phyloP scores from a whole-genome alignment of 2,888 invertebrate genomes.

The Heliothis peltigera region DNA sequence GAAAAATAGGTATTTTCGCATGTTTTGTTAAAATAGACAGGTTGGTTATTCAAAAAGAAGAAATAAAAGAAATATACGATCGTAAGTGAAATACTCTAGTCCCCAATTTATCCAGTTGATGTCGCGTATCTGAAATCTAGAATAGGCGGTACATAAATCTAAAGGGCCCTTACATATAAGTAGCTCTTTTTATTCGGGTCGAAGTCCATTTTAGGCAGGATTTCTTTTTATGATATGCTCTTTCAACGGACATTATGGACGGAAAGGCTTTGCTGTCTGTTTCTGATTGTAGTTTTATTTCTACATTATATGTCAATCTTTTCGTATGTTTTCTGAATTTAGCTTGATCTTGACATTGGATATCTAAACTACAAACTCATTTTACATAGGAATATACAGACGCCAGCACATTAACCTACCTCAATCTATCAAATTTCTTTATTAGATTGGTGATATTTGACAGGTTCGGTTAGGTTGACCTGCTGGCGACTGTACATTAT shows the following conservation, averaged over 20 bases:
- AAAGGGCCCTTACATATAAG: conserved; percentile 49
- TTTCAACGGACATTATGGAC: conserved; percentile 40
- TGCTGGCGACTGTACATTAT: too few relatives aligned
- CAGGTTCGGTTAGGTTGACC: too few relatives aligned
- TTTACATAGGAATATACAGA: too few relatives aligned
- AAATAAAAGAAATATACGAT: conserved; percentile 7
- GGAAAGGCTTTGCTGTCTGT: conserved; percentile 26
- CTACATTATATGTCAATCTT: conserved; percentile 21
- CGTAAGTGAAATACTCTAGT: conserved; percentile 31
- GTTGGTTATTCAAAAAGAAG: conserved; percentile 9
- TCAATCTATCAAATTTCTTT: too few relatives aligned
- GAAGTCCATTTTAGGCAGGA: conserved; percentile 35
- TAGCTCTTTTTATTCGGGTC: conserved; percentile 53
- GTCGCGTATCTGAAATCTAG: conserved; percentile 50
- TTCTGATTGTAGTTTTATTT: conserved; percentile 29
- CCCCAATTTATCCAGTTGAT: conserved; percentile 40
- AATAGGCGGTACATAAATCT: conserved; percentile 54
- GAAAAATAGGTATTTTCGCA: too few relatives aligned
- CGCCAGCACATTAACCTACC: too few relatives aligned
- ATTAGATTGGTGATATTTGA: too few relatives aligned
- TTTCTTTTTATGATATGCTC: conserved; percentile 50
- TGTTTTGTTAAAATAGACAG: not conserved
- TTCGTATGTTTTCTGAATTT: conserved; percentile 7
- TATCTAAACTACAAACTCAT: too few relatives aligned
- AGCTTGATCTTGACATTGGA: not conserved